A percentile compares a stretch with the other conserved stretches of the same genome.
These are phyloP conservation scores for Auanema freiburgensis DNA, from an alignment of 2,888 invertebrate species.

Conservation along the genomic window DNA sequence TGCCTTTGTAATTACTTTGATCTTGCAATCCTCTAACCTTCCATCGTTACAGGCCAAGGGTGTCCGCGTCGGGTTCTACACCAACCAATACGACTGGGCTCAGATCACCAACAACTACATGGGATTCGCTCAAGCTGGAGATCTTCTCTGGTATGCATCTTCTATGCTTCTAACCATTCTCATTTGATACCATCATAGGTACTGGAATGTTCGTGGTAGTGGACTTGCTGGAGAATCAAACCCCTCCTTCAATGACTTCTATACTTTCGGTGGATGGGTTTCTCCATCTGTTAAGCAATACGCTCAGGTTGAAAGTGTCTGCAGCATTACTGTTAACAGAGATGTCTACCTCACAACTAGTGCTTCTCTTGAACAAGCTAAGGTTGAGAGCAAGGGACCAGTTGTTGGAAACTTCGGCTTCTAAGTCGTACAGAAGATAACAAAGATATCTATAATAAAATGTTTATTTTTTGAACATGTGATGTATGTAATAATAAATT, in stretches of 20 bases:
- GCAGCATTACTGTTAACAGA: slow-evolving; percentile 25
- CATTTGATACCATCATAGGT: too few relatives aligned
- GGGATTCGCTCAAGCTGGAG: slow-evolving; percentile 15
- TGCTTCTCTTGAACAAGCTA: background rate
- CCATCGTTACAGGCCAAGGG: slow-evolving; percentile 26
- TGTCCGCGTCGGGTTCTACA: slow-evolving; percentile 43
- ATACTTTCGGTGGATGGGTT: slow-evolving; percentile 41
- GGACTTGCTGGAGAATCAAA: slow-evolving; percentile 40
- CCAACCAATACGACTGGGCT: slow-evolving; percentile 43
- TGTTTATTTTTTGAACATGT: too few relatives aligned
- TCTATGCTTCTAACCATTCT: too few relatives aligned
- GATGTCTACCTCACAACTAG: slow-evolving; percentile 8
- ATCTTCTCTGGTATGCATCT: slow-evolving; percentile 30
- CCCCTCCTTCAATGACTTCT: slow-evolving; percentile 41
- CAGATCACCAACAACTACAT: slow-evolving; percentile 25
- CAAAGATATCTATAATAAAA: too few relatives aligned
- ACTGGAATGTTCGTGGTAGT: slow-evolving; percentile 41
- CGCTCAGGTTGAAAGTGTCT: slow-evolving; percentile 41
- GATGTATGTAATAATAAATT: too few relatives aligned
- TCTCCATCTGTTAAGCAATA: slow-evolving; percentile 42
- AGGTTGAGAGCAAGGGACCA: slow-evolving; percentile 12
- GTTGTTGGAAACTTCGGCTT: slow-evolving; percentile 17
- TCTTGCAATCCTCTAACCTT: background rate
- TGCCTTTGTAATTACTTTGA: slow-evolving; percentile 29
- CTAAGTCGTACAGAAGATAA: slow-evolving; percentile 9